Percentiles rank a stretch among this genome's conserved stretches.
Evolutionary conservation across 2,888 invertebrate genomes (phyloP).

Genomic region (Anagyrus pseudococci): DNA sequence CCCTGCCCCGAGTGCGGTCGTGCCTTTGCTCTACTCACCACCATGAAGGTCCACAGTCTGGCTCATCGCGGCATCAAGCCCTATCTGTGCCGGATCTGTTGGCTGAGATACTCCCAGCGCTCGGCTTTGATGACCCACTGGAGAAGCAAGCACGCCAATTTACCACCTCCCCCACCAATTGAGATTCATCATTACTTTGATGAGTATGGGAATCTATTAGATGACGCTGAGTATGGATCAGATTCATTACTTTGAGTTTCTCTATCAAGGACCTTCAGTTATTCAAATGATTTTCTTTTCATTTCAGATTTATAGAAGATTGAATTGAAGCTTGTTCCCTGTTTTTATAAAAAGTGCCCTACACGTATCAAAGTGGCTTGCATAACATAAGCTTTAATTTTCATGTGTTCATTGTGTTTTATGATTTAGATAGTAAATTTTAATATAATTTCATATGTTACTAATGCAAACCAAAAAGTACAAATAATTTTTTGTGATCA

Average conservation of each 20-base stretch:
- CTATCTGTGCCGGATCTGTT: conserved; percentile 42
- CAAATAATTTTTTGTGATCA: too few species aligned
- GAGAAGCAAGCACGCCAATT: conserved; percentile 41
- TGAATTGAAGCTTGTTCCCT: too few species aligned
- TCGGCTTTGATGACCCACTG: conserved; percentile 46
- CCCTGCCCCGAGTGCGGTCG: conserved; percentile 36
- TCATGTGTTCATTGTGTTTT: too few species aligned
- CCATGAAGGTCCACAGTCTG: conserved; percentile 36
- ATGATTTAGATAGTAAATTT: too few species aligned
- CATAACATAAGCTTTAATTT: too few species aligned
- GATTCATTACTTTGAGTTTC: neutral
- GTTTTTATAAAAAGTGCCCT: too few species aligned
- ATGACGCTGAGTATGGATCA: conserved; percentile 18
- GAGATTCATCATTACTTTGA: conserved; percentile 32
- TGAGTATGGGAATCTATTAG: neutral
- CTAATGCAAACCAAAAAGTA: too few species aligned
- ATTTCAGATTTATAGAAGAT: too few species aligned
- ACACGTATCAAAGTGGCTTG: too few species aligned
- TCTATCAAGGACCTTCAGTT: too few species aligned
- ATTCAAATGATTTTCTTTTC: too few species aligned
- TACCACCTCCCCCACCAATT: conserved; percentile 38
- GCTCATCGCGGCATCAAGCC: conserved; percentile 43
- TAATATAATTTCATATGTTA: too few species aligned
- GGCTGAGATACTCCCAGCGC: conserved; percentile 41
- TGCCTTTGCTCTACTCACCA: conserved; percentile 33